Percentiles rank a stretch among this genome's conserved stretches.
Conservation (phyloP, 2,797 vertebrate species). For the Periophthalmus magnuspinnatus region DNA sequence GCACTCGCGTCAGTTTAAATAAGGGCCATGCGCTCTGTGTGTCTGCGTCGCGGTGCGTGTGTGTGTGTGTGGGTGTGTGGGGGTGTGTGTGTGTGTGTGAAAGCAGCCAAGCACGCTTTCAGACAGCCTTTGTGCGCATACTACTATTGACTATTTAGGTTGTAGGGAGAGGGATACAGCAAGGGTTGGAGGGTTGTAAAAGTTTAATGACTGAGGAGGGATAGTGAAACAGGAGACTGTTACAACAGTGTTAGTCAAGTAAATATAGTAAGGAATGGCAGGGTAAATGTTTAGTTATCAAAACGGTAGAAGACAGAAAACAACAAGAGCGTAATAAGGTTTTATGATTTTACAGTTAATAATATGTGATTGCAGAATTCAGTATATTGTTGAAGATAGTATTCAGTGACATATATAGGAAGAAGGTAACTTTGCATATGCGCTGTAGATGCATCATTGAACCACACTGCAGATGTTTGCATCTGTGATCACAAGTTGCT, state of each 20-base stretch:
- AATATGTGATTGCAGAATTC: no score
- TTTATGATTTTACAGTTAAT: no score
- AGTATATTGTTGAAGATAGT: no score
- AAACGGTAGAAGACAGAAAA: background rate
- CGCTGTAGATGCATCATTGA: no score
- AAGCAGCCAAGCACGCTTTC: slow-evolving; percentile 65
- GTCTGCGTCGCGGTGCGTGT: slow-evolving; percentile 52
- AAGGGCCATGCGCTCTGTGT: slow-evolving; percentile 70
- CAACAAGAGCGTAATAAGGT: no score
- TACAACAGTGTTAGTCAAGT: background rate
- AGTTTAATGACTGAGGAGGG: slow-evolving; percentile 54
- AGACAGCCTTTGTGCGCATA: slow-evolving; percentile 53
- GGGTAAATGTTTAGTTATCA: background rate
- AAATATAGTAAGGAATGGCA: background rate
- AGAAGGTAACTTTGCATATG: no score
- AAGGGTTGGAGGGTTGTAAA: slow-evolving; percentile 51
- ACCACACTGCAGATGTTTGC: no score
- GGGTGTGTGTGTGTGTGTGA: slow-evolving; percentile 61
- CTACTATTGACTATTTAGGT: slow-evolving; percentile 39
- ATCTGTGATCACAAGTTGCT: no score
- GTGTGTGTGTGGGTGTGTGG: slow-evolving; percentile 50
- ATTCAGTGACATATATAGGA: no score
- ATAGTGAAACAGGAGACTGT: background rate
- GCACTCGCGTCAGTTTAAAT: slow-evolving; percentile 80
- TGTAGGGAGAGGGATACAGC: slow-evolving; percentile 74